Conservation (phyloP, 2,113 vertebrate species). For the Chionis minor region DNA sequence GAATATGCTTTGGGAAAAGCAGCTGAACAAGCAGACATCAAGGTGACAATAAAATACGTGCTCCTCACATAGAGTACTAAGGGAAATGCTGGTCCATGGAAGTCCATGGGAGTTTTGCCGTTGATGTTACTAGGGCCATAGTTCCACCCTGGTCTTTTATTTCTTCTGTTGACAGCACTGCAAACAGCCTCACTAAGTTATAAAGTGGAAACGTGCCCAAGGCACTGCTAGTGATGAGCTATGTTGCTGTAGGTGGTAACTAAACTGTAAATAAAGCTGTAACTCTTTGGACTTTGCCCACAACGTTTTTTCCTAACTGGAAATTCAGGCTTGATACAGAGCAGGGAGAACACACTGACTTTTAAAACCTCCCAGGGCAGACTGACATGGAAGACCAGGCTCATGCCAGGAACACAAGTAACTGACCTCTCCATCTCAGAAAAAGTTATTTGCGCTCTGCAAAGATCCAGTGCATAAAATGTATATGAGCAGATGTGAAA, state of each 20-base stretch:
- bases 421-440: background rate
- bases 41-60: background rate
- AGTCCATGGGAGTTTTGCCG: background rate
- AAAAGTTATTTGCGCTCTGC: background rate
- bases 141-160: background rate
- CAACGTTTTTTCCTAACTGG: background rate
- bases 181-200: background rate
- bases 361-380: background rate
- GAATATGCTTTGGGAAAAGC: background rate
- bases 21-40: background rate
- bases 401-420: background rate
- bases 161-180: background rate
- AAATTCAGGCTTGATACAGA: constrained; percentile 8
- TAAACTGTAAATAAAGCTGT: constrained; percentile 51
- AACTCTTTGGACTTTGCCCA: constrained; percentile 5
- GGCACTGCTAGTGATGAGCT: background rate
- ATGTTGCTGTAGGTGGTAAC: background rate
- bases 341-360: constrained; percentile 12
- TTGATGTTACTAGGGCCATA: background rate
- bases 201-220: background rate
- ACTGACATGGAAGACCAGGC: constrained; percentile 25
- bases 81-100: background rate
- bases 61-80: background rate
- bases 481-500: background rate
- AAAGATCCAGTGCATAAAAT: background rate